These are phyloP conservation scores for Battus philenor DNA, from an alignment of 1,140 invertebrate genomes.

Conservation along the genomic window DNA sequence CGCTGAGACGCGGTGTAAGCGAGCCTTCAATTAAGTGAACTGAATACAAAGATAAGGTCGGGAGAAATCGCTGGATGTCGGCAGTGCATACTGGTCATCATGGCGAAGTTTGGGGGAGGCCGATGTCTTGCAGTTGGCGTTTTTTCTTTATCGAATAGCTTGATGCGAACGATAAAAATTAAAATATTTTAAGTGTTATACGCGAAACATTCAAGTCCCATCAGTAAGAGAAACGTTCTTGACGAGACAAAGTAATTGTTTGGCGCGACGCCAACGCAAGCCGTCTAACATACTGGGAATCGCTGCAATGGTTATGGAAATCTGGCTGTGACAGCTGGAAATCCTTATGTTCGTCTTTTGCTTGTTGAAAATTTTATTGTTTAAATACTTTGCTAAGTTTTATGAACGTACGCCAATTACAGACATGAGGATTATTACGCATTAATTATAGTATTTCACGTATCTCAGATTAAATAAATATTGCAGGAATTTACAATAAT, in stretches of 20 bases:
- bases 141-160: too few relatives aligned
- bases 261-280: conserved; percentile 50
- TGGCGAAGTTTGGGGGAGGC: too few relatives aligned
- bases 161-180: not conserved
- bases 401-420: not conserved
- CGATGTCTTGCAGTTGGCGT: too few relatives aligned
- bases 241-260: conserved; percentile 64
- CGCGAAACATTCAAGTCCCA: conserved; percentile 13
- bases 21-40: too few relatives aligned
- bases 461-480: too few relatives aligned
- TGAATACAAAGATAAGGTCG: too few relatives aligned
- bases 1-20: too few relatives aligned
- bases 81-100: too few relatives aligned
- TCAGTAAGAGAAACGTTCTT: conserved; percentile 29
- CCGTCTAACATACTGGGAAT: conserved; percentile 26
- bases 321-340: conserved; percentile 39
- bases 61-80: too few relatives aligned
- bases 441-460: too few relatives aligned
- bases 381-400: conserved; percentile 15
- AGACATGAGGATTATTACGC: too few relatives aligned
- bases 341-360: conserved; percentile 32
- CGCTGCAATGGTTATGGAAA: conserved; percentile 39
- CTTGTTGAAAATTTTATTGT: conserved; percentile 20
- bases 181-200: conserved; percentile 13
- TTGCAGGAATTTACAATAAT: too few relatives aligned